phyloP scores from a whole-genome alignment of 2,113 vertebrate species.

The Upupa epops region DNA sequence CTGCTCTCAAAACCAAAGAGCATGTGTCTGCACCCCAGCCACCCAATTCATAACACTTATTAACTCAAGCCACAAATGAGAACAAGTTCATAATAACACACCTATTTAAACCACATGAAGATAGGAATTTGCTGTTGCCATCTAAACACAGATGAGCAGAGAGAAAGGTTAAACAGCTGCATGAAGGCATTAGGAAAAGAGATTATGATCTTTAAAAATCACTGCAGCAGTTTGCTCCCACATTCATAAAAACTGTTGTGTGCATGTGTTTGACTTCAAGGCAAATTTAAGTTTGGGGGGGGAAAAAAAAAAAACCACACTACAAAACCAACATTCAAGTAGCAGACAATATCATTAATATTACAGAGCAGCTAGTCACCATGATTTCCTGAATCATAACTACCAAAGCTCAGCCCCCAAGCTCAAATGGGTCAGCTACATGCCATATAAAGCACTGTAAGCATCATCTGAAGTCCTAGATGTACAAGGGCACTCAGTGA shows the following conservation, averaged over 20 bases:
- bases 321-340: not conserved
- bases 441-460: not conserved
- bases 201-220: not conserved
- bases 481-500: not conserved
- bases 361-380: not conserved
- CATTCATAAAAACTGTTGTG: not conserved
- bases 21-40: not conserved
- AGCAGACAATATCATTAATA: not conserved
- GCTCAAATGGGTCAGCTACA: not conserved
- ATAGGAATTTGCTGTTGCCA: not conserved
- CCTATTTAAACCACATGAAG: not conserved
- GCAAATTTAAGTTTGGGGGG: not conserved
- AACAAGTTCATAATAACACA: not conserved
- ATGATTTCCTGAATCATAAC: not conserved
- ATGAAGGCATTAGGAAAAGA: not conserved
- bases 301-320: not conserved
- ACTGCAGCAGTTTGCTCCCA: not conserved
- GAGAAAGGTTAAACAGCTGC: not conserved
- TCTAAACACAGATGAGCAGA: not conserved
- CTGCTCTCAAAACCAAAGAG: not conserved
- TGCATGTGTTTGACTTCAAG: rapidly evolving
- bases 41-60: not conserved
- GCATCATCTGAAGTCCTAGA: not conserved
- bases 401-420: not conserved
- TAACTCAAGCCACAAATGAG: not conserved